Evolutionary conservation across 1,140 invertebrate genomes (phyloP), one percentile per base, ranked within the genome.

Genomic region (Polypedilum vanderplanki): DNA sequence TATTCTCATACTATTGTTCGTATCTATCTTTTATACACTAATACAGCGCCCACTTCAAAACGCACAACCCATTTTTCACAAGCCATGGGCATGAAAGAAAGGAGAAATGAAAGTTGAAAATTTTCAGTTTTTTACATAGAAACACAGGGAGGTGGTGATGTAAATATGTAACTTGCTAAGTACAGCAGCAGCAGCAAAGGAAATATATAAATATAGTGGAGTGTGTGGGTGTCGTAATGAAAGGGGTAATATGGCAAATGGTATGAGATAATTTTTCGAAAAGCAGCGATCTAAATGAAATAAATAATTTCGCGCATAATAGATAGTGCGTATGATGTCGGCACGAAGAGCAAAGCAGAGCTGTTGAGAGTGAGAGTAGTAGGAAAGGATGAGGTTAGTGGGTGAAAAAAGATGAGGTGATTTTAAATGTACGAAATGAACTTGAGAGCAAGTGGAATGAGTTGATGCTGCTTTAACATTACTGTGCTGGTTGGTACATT

Each of bases 281-380:
- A 57, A 33, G 46, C 9, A 70, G 65, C 65, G 65, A 70, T 70
- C 65, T 70, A 18, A 70, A 22, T 70, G 65, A 70, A 70, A 70
- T 70, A 70, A 70, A 70, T 70, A 70, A 70, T 70, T 70, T 70
- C 65, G 65, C 65, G 65, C 65, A 70, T 70, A 70, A 70, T 70
- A 70, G 20, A 70, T 70, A 70, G 65, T 70, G 65, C 65, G 65
- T 70, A 57, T 57, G 46, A 57, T 57, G 46, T 57, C n/a, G 46
- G 46, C 46, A 57, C 46, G 4, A 12, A n/a, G 7, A 57, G n/a
- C n/a, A 57, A 57, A 57, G 46, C 46, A 15, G n/a, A 57, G 46
- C 3, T 12, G 46, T 57, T 57, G 46, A n/a, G n/a, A n/a, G 46
- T 15, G 15, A n/a, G 12, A 57, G 46, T 46, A n/a, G n/a, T n/a